Evolutionary conservation across 2,797 vertebrate species (phyloP).

Genomic region (Sylvia borin): DNA sequence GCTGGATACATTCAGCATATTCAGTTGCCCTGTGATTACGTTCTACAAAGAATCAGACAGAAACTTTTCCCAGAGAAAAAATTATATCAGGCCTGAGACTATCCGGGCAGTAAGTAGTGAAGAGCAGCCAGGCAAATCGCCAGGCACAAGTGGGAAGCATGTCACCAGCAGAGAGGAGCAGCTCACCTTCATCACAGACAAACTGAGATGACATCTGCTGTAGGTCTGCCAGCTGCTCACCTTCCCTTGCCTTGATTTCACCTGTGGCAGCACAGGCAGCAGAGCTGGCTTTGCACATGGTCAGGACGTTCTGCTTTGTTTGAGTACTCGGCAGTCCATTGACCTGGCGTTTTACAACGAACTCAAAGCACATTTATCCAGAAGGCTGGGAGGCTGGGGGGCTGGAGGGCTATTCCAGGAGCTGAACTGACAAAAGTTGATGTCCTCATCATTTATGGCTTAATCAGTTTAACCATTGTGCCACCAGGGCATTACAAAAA

Average conservation of each 20-base stretch:
- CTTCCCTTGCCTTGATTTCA: constrained; percentile 23
- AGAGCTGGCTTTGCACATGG: constrained; percentile 41
- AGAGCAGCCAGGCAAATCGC: background rate
- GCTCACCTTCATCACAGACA: constrained; percentile 7
- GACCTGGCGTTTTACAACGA: constrained; percentile 69
- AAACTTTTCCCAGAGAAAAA: background rate
- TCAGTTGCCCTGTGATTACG: background rate
- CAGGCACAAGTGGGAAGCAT: background rate
- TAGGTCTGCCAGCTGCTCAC: constrained; percentile 29
- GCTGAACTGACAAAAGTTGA: constrained; percentile 28
- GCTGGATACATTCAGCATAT: background rate
- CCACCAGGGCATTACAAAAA: constrained; percentile 33
- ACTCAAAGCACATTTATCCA: constrained; percentile 77
- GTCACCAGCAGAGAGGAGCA: background rate
- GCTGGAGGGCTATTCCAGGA: constrained; percentile 69
- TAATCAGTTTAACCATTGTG: constrained; percentile 42
- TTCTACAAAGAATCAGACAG: background rate
- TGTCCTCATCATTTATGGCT: constrained; percentile 13
- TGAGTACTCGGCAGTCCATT: constrained; percentile 68
- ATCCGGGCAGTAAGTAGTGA: background rate
- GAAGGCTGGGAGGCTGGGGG: constrained; percentile 62
- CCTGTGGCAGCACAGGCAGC: constrained; percentile 31
- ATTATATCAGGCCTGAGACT: background rate
- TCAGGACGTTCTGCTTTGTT: constrained; percentile 74
- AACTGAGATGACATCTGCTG: background rate